phyloP scores from a whole-genome alignment of 2,888 invertebrate species.

The Cantharis rufa region DNA sequence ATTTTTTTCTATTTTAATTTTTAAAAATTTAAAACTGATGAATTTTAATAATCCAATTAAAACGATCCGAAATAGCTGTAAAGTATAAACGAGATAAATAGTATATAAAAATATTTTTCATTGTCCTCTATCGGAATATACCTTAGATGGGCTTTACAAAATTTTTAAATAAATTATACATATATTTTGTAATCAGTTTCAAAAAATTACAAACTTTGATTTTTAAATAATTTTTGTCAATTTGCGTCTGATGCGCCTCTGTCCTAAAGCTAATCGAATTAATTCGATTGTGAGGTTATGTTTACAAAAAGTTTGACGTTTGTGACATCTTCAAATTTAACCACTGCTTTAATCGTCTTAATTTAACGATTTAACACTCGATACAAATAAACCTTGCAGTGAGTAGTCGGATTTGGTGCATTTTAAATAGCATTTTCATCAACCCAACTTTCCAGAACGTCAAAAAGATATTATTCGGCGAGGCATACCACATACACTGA shows the following conservation, averaged over 20 bases:
- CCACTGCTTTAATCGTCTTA: neutral
- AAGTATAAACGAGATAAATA: no score
- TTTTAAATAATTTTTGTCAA: no score
- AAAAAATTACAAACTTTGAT: no score
- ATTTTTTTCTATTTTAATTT: no score
- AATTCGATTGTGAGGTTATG: neutral
- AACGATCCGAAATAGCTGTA: no score
- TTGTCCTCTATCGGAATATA: no score
- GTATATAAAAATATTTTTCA: no score
- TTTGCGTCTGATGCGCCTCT: neutral
- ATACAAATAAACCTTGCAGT: neutral
- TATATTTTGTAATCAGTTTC: no score
- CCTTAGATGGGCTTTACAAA: no score
- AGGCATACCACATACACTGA: conserved; percentile 2
- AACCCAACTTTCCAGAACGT: neutral
- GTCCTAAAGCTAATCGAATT: neutral
- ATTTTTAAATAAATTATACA: no score
- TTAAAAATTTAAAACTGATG: no score
- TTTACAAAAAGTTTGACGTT: neutral
- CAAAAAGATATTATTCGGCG: neutral
- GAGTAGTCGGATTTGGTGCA: neutral
- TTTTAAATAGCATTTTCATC: neutral
- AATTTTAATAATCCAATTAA: no score
- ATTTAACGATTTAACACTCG: neutral
- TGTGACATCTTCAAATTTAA: neutral